Evolutionary conservation across 2,888 invertebrate genomes (phyloP), one percentile per base, ranked within the genome.

Genomic region (Acanthoscelides obtectus): DNA sequence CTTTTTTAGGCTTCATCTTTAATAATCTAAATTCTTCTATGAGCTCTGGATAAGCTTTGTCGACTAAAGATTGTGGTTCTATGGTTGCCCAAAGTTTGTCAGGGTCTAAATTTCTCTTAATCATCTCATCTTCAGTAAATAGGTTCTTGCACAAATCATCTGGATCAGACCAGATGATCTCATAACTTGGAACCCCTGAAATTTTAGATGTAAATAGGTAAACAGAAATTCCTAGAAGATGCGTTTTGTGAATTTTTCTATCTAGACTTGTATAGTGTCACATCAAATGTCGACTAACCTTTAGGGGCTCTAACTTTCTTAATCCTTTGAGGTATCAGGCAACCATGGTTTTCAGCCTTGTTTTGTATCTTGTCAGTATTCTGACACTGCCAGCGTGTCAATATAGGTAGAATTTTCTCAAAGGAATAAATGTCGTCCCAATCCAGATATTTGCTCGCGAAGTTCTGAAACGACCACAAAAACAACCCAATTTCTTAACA

Each of bases 401-500:
- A 82, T 66, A 95, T 82, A 0, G 94, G 93, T 72, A 94, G 86
- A 77, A 94, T 90, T 83, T 94, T 95, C 79, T 92, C 91, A 75
- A 94, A 91, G 64, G 92, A 89, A 82, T 95, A 94, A 27, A 90
- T 87, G 80, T 92, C 90, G 1, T 91, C 88, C 95, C 95, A 95
- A 75, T 89, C 89, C 70, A 95, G 83, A 78, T 91, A 89, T 72
- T 86, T 87, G 0, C 87, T 87, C 85, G 93, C 89, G 76, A 93
- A 88, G 84, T 89, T 89, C 92, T 93, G 81, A 25, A 69, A 67
- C n/a, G 66, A 67, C 20, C 25, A 27, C 4, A 67, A 66, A 64
- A 22, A 17, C 63, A 19, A 20, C 27, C 20, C 17, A 25, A n/a
- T 69, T 68, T 6, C 25, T 25, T 66, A 2, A 70, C 27, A 20